phyloP scores from a whole-genome alignment of 2,888 invertebrate species.

The Limnephilus lunatus region DNA sequence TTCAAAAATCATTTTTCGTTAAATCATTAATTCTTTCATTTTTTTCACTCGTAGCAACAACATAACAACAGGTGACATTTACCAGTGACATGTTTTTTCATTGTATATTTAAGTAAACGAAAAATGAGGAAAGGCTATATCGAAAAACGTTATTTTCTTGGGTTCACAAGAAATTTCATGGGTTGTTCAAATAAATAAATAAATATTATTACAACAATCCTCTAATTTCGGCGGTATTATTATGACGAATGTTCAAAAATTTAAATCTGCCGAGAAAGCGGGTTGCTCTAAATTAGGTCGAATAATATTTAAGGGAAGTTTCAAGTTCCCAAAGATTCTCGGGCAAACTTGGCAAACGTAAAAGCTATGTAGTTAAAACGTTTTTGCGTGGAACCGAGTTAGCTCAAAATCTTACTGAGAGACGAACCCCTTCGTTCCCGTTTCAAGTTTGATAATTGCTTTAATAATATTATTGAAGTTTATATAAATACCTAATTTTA shows the following conservation, averaged over 20 bases:
- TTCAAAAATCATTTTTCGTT: background rate
- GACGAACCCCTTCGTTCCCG: slow-evolving; percentile 5
- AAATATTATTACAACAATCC: background rate
- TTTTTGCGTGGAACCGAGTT: background rate
- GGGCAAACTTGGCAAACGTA: background rate
- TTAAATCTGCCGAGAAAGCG: background rate
- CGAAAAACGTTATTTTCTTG: background rate
- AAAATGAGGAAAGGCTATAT: background rate
- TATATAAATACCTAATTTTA: slow-evolving; percentile 29
- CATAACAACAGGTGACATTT: background rate
- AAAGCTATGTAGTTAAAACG: slow-evolving; percentile 13
- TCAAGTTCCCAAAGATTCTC: background rate
- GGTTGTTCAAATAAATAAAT: background rate
- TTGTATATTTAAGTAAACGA: background rate
- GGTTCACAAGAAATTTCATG: background rate
- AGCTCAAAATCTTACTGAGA: slow-evolving; percentile 26
- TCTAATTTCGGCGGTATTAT: background rate
- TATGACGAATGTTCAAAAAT: background rate
- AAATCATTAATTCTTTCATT: background rate
- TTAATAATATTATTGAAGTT: slow-evolving; percentile 49
- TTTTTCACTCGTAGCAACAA: background rate
- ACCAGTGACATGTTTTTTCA: background rate
- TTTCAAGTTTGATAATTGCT: slow-evolving; percentile 37
- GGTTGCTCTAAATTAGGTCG: background rate
- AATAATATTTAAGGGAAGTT: background rate